Evolutionary conservation across 1,140 invertebrate species (phyloP), one percentile per base, ranked within the genome.

Genomic region (Nasonia vitripennis): DNA sequence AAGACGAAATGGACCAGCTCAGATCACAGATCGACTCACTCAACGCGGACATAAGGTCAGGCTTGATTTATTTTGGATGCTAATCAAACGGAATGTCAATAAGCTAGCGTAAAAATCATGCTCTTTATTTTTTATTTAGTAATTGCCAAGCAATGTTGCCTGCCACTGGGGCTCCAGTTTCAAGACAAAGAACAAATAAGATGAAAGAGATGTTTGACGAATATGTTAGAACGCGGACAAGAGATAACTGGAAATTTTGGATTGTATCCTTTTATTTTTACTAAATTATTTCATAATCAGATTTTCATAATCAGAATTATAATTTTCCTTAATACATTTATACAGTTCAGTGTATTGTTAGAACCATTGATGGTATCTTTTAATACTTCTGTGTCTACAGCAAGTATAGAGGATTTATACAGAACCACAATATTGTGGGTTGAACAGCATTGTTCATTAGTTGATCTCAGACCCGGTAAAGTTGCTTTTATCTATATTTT

Each of bases 181-280:
- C 98, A 48, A 95, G 97, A 87, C 96, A 98, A 88, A 95, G 97
- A 88, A 97, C 96, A n/a, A 97, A 96, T 90, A 97, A 98, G 91
- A 97, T 99, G 95, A 97, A 97, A 88, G 98, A 99, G 94, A 97
- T 98, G 96, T 99, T 98, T 94, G 96, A 98, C 86, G 96, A 97
- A 67, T 99, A 99, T 94, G 97, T 99, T 17, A 94, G 96, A 88
- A 95, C 94, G 82, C 94, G 98, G 80, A 99, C 98, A 23, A 94
- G 96, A 89, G 95, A 97, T 90, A 98, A 99, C 94, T 99, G 98
- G 98, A 99, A 99, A 94, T 99, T 99, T 94, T 99, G 98, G 98
- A 98, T 99, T 95, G 98, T 99, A 98, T 96, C 94, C 94, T 95
- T 94, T 93, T 71, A 71, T 10, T 31, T 17, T n/a, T 62, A 14